Conservation (phyloP, 1,140 invertebrate species). For the Zaprionus ghesquierei region DNA sequence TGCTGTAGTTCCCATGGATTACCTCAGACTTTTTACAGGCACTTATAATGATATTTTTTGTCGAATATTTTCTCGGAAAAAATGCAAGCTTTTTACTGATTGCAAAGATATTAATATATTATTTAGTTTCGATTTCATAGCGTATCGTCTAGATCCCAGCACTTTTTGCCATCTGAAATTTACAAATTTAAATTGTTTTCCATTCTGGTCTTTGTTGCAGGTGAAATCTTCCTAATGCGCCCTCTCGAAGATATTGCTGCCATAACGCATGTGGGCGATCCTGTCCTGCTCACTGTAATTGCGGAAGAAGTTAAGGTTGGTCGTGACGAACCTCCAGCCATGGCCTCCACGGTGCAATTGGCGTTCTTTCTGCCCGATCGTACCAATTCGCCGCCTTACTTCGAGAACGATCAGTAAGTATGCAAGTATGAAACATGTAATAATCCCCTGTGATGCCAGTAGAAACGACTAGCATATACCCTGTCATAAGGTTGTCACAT, state of each 20-base stretch:
- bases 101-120: background rate
- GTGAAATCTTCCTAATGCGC: conserved; percentile 88
- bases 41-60: conserved; percentile 10
- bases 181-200: background rate
- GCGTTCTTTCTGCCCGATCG: conserved; percentile 90
- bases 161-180: background rate
- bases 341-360: conserved; percentile 90
- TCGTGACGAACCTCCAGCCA: conserved; percentile 88
- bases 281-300: conserved; percentile 91
- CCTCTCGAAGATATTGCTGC: conserved; percentile 90
- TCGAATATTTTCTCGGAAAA: conserved; percentile 7
- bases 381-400: conserved; percentile 89
- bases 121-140: background rate
- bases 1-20: conserved; percentile 15
- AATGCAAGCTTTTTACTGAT: background rate
- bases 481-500: background rate
- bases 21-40: background rate
- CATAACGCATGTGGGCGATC: conserved; percentile 89
- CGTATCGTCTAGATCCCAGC: background rate
- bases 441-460: conserved; percentile 10
- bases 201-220: conserved; percentile 82
- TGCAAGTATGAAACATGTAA: conserved; percentile 15
- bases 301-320: conserved; percentile 91
- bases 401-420: conserved; percentile 89
- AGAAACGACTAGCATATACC: background rate